Evolutionary conservation across 2,888 invertebrate species (phyloP), one percentile per base, ranked within the genome.

Genomic region (Sarcophaga carnaria): DNA sequence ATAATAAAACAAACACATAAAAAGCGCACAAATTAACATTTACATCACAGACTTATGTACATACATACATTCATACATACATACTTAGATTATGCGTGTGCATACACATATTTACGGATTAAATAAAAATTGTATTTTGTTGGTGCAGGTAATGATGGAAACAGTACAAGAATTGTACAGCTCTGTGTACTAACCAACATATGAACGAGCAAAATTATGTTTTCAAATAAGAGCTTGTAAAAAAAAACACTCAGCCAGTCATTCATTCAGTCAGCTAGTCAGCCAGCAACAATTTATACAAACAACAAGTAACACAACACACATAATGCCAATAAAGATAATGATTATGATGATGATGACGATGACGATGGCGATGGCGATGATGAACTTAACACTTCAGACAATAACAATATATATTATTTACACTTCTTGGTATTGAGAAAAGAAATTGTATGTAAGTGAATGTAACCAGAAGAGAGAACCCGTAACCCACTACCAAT

Each of bases 1-100:
- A 49, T 75, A 64, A 64, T 11, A 75, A n/a, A 64, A 25, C 25
- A 49, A 49, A 54, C 49, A 64, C 64, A 64, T 64, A 64, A 54
- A 49, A 27, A 49, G 25, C 12, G 25, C 22, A 25, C 22, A 25
- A 25, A 64, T 27, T 12, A 25, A 64, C 22, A 64, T 64, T 22
- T 22, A 64, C 63, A 22, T 64, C 14, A 64, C 2, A 62, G 1
- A 62, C 22, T 20, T 62, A 62, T 2, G 20, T 62, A 62, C 62
- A 62, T 62, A 20, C 62, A 20, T 22, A 62, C 62, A 62, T 62
- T 22, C 62, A 62, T 62, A 62, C 62, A 62, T 62, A 62, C 64
- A 64, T 64, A 64, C 22, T 2, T 14, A 54, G 5, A 54, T 54
- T 14, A 17, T 54, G 54, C 17, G 14, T 54, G 54, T 54, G 54